These are phyloP conservation scores for Nomada flava DNA, from an alignment of 2,888 invertebrate species.

Conservation along the genomic window DNA sequence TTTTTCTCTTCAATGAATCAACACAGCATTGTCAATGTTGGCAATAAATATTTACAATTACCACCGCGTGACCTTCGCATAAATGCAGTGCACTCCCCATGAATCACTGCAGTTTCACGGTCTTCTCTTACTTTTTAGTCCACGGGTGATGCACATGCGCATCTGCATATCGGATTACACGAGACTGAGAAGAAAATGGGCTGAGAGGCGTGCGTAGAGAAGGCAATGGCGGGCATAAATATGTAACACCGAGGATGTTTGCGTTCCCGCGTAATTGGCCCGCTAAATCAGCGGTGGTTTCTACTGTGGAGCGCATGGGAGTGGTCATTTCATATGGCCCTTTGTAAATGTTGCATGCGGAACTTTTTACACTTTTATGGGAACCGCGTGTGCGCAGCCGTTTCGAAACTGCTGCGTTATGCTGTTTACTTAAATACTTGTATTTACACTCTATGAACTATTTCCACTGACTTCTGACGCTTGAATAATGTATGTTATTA, in stretches of 20 bases:
- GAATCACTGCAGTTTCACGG: conserved; percentile 48
- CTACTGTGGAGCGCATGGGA: not conserved
- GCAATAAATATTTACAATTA: conserved; percentile 28
- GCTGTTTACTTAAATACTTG: no score
- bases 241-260: conserved; percentile 70
- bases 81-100: conserved; percentile 1
- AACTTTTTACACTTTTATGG: not conserved
- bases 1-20: no score
- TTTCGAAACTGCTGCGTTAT: not conserved
- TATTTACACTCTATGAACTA: no score
- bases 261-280: conserved; percentile 72
- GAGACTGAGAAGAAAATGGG: conserved; percentile 64
- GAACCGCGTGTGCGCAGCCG: not conserved
- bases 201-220: conserved; percentile 31
- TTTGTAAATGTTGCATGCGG: not conserved
- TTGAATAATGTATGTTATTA: no score
- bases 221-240: conserved; percentile 71
- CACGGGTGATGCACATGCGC: conserved; percentile 48
- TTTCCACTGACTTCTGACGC: no score
- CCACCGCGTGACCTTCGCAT: conserved; percentile 38
- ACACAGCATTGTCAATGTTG: no score
- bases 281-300: conserved; percentile 43
- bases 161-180: conserved; percentile 76
- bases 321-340: not conserved
- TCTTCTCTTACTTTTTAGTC: conserved; percentile 26